Evolutionary conservation across 2,113 vertebrate genomes (phyloP).

Genomic region (Labeo rohita): DNA sequence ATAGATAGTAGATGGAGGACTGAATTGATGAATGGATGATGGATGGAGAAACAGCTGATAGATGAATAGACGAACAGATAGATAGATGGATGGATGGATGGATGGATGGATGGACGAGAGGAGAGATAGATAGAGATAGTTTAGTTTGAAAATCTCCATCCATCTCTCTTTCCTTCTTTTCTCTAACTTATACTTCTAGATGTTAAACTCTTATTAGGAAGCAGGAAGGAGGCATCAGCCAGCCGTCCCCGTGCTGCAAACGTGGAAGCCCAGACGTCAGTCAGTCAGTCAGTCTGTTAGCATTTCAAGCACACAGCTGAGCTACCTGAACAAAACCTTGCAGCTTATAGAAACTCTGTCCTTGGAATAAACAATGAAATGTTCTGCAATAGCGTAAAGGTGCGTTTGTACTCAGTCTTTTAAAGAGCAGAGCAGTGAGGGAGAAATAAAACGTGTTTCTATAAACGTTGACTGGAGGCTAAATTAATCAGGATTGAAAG

Average conservation of each 20-base stretch:
- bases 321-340: background rate
- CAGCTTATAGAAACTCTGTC: background rate
- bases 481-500: slow-evolving; percentile 28
- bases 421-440: background rate
- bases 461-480: slow-evolving; percentile 2
- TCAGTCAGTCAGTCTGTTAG: slow-evolving; percentile 21
- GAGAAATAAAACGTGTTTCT: slow-evolving; percentile 6
- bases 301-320: background rate
- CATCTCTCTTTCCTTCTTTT: slow-evolving; percentile 15
- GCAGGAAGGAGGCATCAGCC: background rate
- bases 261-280: background rate
- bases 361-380: background rate
- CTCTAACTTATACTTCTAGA: slow-evolving; percentile 27
- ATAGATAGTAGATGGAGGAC: too few species aligned
- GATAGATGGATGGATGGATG: background rate
- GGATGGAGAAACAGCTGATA: background rate
- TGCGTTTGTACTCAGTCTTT: background rate
- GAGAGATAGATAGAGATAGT: background rate
- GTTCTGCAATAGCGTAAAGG: background rate
- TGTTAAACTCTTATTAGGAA: slow-evolving; percentile 28
- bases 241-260: background rate
- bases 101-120: background rate
- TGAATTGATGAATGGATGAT: too few species aligned
- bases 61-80: background rate
- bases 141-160: background rate